phyloP scores from a whole-genome alignment of 1,140 invertebrate species.

The Aculops lycopersici region DNA sequence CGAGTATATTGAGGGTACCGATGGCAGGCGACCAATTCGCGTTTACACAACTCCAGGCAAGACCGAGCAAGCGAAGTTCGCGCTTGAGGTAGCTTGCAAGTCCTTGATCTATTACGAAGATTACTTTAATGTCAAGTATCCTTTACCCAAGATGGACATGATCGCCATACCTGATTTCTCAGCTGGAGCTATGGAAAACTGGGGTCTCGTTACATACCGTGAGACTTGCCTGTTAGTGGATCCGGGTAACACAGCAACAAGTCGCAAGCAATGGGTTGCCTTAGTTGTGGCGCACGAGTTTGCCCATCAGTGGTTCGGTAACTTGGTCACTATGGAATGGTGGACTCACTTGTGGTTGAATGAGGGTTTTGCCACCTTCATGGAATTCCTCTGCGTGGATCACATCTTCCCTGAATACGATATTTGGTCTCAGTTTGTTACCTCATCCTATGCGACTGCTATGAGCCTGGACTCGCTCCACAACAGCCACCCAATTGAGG shows the following conservation, averaged over 20 bases:
- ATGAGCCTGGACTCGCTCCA: constrained; percentile 32
- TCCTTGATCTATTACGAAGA: constrained; percentile 10
- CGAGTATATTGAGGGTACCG: constrained; percentile 51
- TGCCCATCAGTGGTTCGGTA: constrained; percentile 41
- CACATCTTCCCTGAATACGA: constrained; percentile 41
- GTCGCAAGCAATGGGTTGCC: constrained; percentile 38
- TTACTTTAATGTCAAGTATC: constrained; percentile 38
- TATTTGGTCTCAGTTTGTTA: constrained; percentile 18
- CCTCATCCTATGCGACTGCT: not conserved
- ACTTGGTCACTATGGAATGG: constrained; percentile 40
- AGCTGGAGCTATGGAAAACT: constrained; percentile 56
- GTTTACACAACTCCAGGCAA: constrained; percentile 75
- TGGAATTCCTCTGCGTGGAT: constrained; percentile 40
- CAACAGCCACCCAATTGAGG: constrained; percentile 55
- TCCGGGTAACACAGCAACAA: constrained; percentile 22
- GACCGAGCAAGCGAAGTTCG: constrained; percentile 63
- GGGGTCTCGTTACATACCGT: constrained; percentile 47
- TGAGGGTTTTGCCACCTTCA: constrained; percentile 58
- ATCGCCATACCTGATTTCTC: constrained; percentile 59
- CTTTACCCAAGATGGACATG: constrained; percentile 73
- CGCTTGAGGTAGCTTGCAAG: constrained; percentile 25
- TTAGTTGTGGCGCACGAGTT: constrained; percentile 45
- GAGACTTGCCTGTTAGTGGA: constrained; percentile 50
- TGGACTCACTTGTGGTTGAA: constrained; percentile 73
- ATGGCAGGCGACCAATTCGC: constrained; percentile 41